Evolutionary conservation across 1,140 invertebrate genomes (phyloP), one percentile per base, ranked within the genome.

Genomic region (Anadara kagoshimensis): DNA sequence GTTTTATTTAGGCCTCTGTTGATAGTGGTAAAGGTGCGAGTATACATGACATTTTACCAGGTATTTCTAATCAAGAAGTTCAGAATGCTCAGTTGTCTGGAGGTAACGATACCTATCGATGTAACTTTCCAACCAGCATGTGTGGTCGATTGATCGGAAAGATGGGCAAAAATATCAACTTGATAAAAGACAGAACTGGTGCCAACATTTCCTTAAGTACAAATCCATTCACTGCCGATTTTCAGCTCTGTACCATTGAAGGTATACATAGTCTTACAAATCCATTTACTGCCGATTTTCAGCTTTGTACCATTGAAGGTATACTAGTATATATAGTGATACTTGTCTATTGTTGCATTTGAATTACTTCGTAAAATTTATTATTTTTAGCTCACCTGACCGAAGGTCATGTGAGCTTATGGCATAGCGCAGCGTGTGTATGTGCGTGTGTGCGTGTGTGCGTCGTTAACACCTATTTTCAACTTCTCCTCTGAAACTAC

Each of bases 141-240:
- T 95, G 97, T 73, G 97, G 97, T 18, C 92, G 93, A 45, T 90
- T 99, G 66, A 98, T 98, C 85, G 97, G 97, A 41, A 93, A 92
- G 80, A 92, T 93, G 78, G 96, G 96, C 24, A 90, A 90, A n/a
- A 94, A 94, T 88, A 93, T 98, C 16, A 93, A 94, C 63, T 92
- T 92, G 78, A 94, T 98, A 56, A 96, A 95, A 85, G 80, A 91
- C 4, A 93, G 93, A 79, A 94, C 95, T 0, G 92, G 93, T 79
- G 94, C 95, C 20, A 93, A 91, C 79, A 93, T 98, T 54, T 89
- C 92, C 61, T 92, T 98, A 8, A 94, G 93, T 86, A 92, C 92
- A 81, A 94, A 96, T 89, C 93, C 93, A 14, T 90, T 89, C n/a
- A 92, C 92, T 51, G 88, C 91, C 12, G 92, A 93, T 78, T 90